These are phyloP conservation scores for Homalodisca vitripennis DNA, from an alignment of 1,140 invertebrate genomes.

Conservation along the genomic window DNA sequence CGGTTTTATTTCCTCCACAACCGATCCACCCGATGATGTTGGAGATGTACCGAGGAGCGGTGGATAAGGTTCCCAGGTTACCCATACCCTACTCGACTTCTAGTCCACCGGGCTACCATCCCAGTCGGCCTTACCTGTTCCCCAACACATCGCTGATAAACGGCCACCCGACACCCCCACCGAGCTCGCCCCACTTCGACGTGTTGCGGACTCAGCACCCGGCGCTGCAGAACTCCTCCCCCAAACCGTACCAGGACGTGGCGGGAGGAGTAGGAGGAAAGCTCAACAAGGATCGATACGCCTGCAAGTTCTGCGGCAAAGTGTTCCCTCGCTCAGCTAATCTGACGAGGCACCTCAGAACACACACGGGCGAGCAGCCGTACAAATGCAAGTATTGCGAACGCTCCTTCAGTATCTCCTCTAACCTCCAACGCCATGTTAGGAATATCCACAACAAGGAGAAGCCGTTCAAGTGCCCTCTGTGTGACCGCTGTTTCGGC, in stretches of 20 bases:
- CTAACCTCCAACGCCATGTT: constrained; percentile 97
- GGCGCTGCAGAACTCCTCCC: constrained; percentile 37
- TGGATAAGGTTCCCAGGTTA: constrained; percentile 51
- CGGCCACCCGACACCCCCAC: constrained; percentile 46
- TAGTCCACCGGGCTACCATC: constrained; percentile 48
- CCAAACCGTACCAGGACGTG: constrained; percentile 19
- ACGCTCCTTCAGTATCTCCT: constrained; percentile 97
- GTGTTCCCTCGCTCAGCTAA: constrained; percentile 98
- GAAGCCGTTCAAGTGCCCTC: constrained; percentile 83
- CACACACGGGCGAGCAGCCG: constrained; percentile 97
- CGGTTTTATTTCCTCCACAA: constrained; percentile 49
- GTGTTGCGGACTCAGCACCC: constrained; percentile 48
- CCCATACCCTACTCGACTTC: constrained; percentile 52
- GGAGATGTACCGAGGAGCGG: constrained; percentile 68
- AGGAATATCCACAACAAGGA: constrained; percentile 99
- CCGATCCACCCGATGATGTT: constrained; percentile 65
- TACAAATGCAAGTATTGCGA: constrained; percentile 99
- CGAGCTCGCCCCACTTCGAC: constrained; percentile 42
- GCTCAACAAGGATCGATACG: constrained; percentile 74
- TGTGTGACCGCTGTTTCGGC: constrained; percentile 91
- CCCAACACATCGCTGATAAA: constrained; percentile 47
- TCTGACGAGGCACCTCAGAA: constrained; percentile 92
- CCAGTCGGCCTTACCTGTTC: constrained; percentile 47
- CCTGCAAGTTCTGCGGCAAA: constrained; percentile 98
- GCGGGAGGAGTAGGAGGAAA: constrained; percentile 43